Evolutionary conservation across 2,113 vertebrate genomes (phyloP).

Genomic region (Saguinus midas): DNA sequence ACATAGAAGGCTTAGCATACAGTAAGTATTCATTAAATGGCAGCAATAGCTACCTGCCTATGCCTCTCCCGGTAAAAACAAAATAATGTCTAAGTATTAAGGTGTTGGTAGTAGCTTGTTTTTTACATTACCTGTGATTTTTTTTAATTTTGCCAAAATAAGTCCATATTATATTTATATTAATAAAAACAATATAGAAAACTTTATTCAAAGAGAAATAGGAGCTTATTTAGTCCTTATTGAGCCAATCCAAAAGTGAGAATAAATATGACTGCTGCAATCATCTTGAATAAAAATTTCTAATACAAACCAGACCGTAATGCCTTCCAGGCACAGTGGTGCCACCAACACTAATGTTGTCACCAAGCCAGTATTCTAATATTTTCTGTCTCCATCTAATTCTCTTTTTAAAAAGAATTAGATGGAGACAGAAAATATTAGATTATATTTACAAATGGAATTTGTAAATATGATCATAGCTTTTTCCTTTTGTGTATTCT

Average conservation of each 20-base stretch:
- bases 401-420: background rate
- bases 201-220: conserved; percentile 12
- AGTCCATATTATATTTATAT: background rate
- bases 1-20: background rate
- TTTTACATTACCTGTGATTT: background rate
- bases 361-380: background rate
- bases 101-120: background rate
- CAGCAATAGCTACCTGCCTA: background rate
- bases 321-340: rapidly evolving
- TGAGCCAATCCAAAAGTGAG: background rate
- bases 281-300: background rate
- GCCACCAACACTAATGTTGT: background rate
- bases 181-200: background rate
- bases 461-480: background rate
- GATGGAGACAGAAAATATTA: no score
- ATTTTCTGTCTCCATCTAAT: background rate
- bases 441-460: no score
- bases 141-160: background rate
- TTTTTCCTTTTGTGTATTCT: background rate
- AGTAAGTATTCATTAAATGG: background rate
- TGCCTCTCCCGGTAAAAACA: background rate
- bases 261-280: background rate
- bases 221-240: background rate
- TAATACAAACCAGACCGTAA: background rate
- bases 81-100: background rate